These are phyloP conservation scores for Coturnix japonica DNA, from an alignment of 2,113 vertebrate genomes.

Conservation along the genomic window DNA sequence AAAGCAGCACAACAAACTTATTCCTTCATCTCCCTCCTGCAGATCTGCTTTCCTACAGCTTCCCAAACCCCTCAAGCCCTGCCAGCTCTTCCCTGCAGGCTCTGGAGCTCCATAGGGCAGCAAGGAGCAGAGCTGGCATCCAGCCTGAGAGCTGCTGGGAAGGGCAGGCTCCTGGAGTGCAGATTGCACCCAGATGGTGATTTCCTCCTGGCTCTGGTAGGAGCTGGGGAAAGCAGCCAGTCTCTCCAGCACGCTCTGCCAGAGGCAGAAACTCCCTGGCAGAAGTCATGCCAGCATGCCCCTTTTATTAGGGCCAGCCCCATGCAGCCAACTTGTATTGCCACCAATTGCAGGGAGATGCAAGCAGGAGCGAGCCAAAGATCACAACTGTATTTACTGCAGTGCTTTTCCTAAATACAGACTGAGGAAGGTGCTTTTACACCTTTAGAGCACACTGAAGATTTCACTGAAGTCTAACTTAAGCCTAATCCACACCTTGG, in stretches of 20 bases:
- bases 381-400: not conserved
- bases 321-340: not conserved
- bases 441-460: not conserved
- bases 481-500: no score
- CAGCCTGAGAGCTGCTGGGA: not conserved
- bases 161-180: not conserved
- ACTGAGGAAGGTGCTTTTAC: not conserved
- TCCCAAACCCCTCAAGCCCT: not conserved
- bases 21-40: not conserved
- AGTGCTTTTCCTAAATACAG: not conserved
- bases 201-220: slow-evolving; percentile 43
- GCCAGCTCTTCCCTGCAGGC: not conserved
- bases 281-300: not conserved
- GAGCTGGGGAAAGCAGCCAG: slow-evolving; percentile 25
- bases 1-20: not conserved
- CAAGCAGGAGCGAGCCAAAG: not conserved
- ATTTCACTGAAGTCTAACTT: no score
- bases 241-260: not conserved
- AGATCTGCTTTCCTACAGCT: not conserved
- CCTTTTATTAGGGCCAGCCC: not conserved
- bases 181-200: slow-evolving; percentile 47
- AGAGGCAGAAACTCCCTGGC: slow-evolving; percentile 10
- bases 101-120: not conserved
- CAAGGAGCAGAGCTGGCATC: not conserved
- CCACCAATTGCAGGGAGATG: not conserved